A percentile compares a stretch with the other conserved stretches of the same genome.
These are phyloP conservation scores for Pangasianodon gigas DNA, from an alignment of 2,113 vertebrate genomes.

Conservation along the genomic window DNA sequence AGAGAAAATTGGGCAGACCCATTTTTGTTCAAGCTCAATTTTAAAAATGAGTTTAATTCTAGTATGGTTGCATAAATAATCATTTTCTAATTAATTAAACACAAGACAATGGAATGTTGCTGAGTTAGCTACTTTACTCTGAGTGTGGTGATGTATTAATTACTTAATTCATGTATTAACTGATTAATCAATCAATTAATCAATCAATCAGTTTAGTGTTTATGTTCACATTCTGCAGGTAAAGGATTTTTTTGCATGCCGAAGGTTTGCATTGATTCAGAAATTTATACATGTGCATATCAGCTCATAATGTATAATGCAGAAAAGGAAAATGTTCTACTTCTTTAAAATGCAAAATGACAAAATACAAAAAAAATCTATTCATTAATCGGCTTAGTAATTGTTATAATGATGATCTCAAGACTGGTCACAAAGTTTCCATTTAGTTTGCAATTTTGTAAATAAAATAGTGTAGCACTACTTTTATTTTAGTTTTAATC, in stretches of 20 bases:
- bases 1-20: neutral
- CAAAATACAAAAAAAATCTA: neutral
- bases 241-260: neutral
- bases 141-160: neutral
- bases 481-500: neutral
- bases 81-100: neutral
- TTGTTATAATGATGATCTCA: neutral
- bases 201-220: no score
- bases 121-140: no score
- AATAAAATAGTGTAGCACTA: neutral
- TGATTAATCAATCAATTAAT: no score
- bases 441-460: neutral
- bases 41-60: neutral
- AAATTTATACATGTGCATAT: no score
- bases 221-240: no score
- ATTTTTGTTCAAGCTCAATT: no score
- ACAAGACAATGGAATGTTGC: neutral
- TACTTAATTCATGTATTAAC: neutral
- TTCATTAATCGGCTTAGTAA: neutral
- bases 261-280: no score
- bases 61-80: neutral
- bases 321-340: neutral
- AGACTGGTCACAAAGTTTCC: neutral
- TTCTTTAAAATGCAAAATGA: neutral
- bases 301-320: neutral